These are phyloP conservation scores for Cuculus canorus DNA, from an alignment of 2,797 vertebrate genomes.

Conservation along the genomic window DNA sequence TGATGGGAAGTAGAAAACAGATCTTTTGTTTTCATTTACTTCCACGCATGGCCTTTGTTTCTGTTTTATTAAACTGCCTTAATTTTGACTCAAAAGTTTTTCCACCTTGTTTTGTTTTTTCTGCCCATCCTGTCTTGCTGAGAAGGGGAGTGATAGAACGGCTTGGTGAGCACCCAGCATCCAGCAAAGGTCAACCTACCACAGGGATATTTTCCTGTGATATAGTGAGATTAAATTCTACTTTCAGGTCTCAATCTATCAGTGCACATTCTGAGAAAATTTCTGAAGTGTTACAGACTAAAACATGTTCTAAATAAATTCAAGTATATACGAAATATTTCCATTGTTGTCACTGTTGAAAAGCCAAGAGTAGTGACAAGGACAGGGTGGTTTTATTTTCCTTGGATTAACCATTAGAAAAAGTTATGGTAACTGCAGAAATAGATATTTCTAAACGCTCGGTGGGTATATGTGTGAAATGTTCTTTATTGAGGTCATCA, in stretches of 20 bases:
- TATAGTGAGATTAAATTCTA: background rate
- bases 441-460: background rate
- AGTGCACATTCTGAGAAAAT: background rate
- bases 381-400: background rate
- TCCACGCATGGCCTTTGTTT: too few species aligned
- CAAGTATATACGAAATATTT: conserved; percentile 13
- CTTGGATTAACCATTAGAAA: background rate
- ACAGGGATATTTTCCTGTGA: background rate
- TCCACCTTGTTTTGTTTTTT: too few species aligned
- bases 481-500: background rate
- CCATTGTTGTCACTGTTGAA: fast-evolving
- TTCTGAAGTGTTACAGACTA: background rate
- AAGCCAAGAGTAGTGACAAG: background rate
- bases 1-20: too few species aligned
- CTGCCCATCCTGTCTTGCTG: too few species aligned
- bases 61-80: too few species aligned
- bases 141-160: too few species aligned
- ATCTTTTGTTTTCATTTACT: too few species aligned
- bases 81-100: too few species aligned
- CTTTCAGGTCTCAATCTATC: background rate
- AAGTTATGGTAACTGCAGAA: background rate
- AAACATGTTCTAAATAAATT: background rate
- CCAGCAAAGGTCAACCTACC: too few species aligned
- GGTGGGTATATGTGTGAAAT: background rate
- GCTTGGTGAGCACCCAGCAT: too few species aligned